Conservation (phyloP, 2,888 invertebrate genomes). For the Yponomeuta plumbellus region DNA sequence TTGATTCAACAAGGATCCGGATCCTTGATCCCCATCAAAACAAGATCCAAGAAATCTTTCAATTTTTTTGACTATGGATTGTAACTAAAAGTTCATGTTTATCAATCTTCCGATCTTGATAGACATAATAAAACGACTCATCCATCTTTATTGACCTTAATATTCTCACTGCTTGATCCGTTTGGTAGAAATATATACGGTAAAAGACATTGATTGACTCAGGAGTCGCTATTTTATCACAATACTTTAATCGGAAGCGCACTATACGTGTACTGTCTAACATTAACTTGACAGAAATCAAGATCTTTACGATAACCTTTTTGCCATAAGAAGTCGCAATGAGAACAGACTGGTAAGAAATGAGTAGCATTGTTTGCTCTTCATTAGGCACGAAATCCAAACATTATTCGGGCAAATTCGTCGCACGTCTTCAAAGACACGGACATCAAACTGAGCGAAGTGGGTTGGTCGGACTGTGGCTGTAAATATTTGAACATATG, state of each 20-base stretch:
- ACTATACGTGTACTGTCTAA: background rate
- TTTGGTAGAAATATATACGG: constrained; percentile 7
- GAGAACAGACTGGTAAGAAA: constrained; percentile 1
- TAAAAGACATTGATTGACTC: constrained; percentile 18
- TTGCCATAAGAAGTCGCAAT: background rate
- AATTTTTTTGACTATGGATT: background rate
- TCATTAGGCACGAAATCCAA: constrained; percentile 15
- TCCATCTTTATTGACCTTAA: constrained; percentile 18
- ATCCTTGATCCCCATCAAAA: too few relatives aligned
- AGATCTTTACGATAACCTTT: background rate
- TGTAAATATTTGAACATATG: constrained; percentile 66
- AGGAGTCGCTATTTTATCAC: background rate
- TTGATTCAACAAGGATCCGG: too few relatives aligned
- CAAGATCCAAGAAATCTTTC: background rate
- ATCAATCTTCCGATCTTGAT: constrained; percentile 16
- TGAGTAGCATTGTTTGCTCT: background rate
- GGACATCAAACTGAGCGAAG: constrained; percentile 45
- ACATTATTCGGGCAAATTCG: constrained; percentile 20
- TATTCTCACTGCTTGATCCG: constrained; percentile 6
- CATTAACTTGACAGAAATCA: background rate
- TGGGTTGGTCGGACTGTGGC: constrained; percentile 45
- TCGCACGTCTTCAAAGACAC: constrained; percentile 46
- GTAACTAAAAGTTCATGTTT: background rate
- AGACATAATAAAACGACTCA: constrained; percentile 14
- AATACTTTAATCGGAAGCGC: background rate